A percentile compares a stretch with the other conserved stretches of the same genome.
phyloP scores from a whole-genome alignment of 1,140 invertebrate genomes.

The Oryctes rhinoceros region DNA sequence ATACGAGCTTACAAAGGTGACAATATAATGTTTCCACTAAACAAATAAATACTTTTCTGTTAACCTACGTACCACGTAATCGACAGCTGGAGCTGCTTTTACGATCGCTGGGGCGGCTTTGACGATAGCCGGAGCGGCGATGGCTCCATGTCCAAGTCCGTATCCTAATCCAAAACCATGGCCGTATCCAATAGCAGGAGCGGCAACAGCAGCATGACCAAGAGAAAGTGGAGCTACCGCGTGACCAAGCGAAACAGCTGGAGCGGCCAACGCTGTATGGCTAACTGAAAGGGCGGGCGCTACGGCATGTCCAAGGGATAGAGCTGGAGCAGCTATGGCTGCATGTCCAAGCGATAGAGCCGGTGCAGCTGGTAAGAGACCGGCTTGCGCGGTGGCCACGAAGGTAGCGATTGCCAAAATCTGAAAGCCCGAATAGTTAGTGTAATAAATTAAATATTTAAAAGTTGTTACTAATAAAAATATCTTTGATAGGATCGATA shows the following conservation, averaged over 20 bases:
- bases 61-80: slow-evolving; percentile 51
- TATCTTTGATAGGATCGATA: too few species aligned
- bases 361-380: slow-evolving; percentile 44
- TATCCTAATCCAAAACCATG: slow-evolving; percentile 38
- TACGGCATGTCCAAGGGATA: not conserved
- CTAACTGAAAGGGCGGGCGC: not conserved
- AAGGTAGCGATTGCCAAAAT: slow-evolving; percentile 46
- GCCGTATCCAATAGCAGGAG: not conserved
- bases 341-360: slow-evolving; percentile 38
- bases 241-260: slow-evolving; percentile 40
- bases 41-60: too few species aligned
- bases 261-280: slow-evolving; percentile 13
- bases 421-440: slow-evolving; percentile 39
- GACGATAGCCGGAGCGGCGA: slow-evolving; percentile 40
- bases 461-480: too few species aligned
- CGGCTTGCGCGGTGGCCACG: slow-evolving; percentile 47
- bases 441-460: too few species aligned
- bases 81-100: slow-evolving; percentile 48
- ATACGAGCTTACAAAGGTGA: too few species aligned
- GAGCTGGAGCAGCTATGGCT: not conserved
- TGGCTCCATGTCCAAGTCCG: slow-evolving; percentile 29
- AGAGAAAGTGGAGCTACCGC: slow-evolving; percentile 40
- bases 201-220: slow-evolving; percentile 2
- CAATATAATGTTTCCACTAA: too few species aligned
- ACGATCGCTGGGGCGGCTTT: slow-evolving; percentile 44